phyloP scores from a whole-genome alignment of 2,888 invertebrate species.

The Oligia fasciuncula region DNA sequence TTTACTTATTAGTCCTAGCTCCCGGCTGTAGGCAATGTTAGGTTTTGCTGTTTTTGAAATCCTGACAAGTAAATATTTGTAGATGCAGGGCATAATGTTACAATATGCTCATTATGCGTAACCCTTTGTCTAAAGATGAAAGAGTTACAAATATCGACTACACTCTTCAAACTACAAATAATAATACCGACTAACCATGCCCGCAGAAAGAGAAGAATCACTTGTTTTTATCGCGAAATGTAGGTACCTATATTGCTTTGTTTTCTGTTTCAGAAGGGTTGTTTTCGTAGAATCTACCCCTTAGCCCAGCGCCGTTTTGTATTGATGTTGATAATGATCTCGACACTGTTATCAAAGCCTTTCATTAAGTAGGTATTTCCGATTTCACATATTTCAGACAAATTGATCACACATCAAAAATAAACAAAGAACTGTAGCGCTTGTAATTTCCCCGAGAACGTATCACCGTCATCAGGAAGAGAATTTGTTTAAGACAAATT shows the following conservation, averaged over 20 bases:
- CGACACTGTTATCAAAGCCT: constrained; percentile 12
- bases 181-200: constrained; percentile 25
- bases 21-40: constrained; percentile 7
- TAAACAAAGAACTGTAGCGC: constrained; percentile 64
- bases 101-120: constrained; percentile 16
- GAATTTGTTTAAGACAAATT: constrained; percentile 81
- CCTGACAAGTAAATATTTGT: background rate
- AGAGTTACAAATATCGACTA: constrained; percentile 9
- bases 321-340: constrained; percentile 24
- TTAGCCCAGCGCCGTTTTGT: constrained; percentile 16
- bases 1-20: constrained; percentile 32
- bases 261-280: constrained; percentile 15
- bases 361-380: background rate
- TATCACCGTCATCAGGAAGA: constrained; percentile 74
- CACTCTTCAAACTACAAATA: constrained; percentile 16
- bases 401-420: constrained; percentile 57
- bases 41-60: constrained; percentile 14
- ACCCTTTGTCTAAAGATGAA: constrained; percentile 28
- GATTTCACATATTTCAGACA: constrained; percentile 11
- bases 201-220: constrained; percentile 20
- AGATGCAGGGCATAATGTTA: constrained; percentile 2
- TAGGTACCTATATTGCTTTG: background rate
- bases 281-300: constrained; percentile 1
- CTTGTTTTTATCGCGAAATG: constrained; percentile 9
- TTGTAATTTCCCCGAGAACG: constrained; percentile 75